Conservation (phyloP, 2,113 vertebrate genomes). For the Salvelinus alpinus region DNA sequence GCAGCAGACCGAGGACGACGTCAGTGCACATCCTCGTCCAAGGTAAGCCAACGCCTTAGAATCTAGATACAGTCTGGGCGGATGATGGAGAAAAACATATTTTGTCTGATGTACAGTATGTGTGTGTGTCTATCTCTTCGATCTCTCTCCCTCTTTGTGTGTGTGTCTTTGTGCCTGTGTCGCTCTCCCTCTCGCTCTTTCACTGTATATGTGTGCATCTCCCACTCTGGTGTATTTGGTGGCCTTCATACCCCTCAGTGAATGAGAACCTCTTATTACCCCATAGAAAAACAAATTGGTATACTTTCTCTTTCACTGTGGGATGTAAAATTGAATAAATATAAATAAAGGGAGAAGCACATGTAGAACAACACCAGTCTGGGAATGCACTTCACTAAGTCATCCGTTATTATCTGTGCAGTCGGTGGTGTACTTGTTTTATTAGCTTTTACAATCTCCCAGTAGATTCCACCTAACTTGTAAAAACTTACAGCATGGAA, state of each 20-base stretch:
- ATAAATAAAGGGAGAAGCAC: background rate
- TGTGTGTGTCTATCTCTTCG: background rate
- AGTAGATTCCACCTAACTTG: background rate
- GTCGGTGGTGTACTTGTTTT: background rate
- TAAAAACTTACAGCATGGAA: background rate
- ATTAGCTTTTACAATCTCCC: background rate
- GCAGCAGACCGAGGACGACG: constrained; percentile 90
- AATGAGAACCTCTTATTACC: no score
- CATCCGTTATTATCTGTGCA: background rate
- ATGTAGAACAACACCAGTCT: background rate
- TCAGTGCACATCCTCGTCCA: constrained; percentile 93
- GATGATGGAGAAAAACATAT: no score
- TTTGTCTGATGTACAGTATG: background rate
- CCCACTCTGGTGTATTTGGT: background rate
- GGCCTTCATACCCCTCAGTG: no score
- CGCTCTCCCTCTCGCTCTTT: no score
- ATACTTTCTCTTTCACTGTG: no score
- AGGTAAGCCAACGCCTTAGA: constrained; percentile 74
- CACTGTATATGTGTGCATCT: background rate
- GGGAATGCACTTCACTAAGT: background rate
- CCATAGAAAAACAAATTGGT: no score
- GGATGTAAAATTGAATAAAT: no score
- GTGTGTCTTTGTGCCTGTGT: no score
- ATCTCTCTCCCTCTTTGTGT: background rate
- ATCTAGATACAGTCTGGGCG: no score